These are phyloP conservation scores for Cataglyphis hispanica DNA, from an alignment of 1,140 invertebrate species.

Conservation along the genomic window DNA sequence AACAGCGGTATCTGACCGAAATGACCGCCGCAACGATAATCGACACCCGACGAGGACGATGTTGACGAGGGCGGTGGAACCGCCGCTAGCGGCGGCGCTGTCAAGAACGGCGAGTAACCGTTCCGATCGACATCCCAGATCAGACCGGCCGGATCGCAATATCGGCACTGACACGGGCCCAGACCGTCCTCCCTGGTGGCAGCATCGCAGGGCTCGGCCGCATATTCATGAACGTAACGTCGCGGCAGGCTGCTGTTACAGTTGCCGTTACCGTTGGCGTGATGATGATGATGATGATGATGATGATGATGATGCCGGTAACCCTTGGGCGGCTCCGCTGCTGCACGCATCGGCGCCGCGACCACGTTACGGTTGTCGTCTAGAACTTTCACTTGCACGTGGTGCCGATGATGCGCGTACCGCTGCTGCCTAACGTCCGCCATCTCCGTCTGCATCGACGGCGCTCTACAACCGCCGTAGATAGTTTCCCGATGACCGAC, in stretches of 20 bases:
- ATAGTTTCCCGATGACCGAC: slow-evolving; percentile 73
- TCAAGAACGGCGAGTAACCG: slow-evolving; percentile 86
- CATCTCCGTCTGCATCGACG: slow-evolving; percentile 78
- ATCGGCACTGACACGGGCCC: slow-evolving; percentile 91
- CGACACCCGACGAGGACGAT: slow-evolving; percentile 65
- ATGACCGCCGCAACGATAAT: slow-evolving; percentile 65
- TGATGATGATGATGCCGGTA: slow-evolving; percentile 69
- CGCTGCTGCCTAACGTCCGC: slow-evolving; percentile 81
- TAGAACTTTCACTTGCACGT: slow-evolving; percentile 85
- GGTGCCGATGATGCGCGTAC: slow-evolving; percentile 78
- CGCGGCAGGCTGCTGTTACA: slow-evolving; percentile 58
- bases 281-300: slow-evolving; percentile 7
- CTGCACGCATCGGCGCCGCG: slow-evolving; percentile 76
- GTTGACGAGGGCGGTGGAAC: background rate
- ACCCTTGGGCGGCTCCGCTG: slow-evolving; percentile 72
- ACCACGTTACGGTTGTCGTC: slow-evolving; percentile 85
- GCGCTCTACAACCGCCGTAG: slow-evolving; percentile 74
- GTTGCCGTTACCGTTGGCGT: slow-evolving; percentile 38
- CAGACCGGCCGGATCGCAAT: slow-evolving; percentile 92
- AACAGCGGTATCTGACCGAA: slow-evolving; percentile 79
- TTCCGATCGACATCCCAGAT: slow-evolving; percentile 91
- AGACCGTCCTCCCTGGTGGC: slow-evolving; percentile 81
- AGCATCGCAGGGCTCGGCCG: slow-evolving; percentile 80
- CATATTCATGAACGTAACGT: slow-evolving; percentile 83
- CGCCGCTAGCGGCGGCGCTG: slow-evolving; percentile 69